phyloP scores from a whole-genome alignment of 2,113 vertebrate species.

The Charadrius vociferus region DNA sequence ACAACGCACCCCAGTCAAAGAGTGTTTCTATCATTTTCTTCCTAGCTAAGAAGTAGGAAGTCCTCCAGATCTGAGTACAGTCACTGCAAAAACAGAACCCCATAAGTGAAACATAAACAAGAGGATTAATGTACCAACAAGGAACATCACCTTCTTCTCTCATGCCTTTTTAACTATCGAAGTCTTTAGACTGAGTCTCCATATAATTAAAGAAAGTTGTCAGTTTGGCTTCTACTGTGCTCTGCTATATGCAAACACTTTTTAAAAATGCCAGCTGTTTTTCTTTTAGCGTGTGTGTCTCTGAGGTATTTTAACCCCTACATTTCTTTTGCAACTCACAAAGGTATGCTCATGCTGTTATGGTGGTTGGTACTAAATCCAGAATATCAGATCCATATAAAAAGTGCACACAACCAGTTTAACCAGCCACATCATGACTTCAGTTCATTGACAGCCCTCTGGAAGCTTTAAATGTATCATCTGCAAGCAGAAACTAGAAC shows the following conservation, averaged over 20 bases:
- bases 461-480: not conserved
- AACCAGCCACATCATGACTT: not conserved
- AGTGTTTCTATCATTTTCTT: not conserved
- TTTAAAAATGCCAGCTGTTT: constrained; percentile 15
- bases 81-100: constrained; percentile 13
- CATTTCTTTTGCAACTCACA: not conserved
- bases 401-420: not conserved
- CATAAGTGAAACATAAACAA: constrained; percentile 33
- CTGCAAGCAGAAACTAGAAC: not conserved
- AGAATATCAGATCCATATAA: not conserved
- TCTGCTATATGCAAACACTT: not conserved
- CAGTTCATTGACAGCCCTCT: not conserved
- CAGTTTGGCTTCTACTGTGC: constrained; percentile 22
- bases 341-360: not conserved
- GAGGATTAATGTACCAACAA: constrained; percentile 32
- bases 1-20: not conserved
- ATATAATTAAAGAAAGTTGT: constrained; percentile 28
- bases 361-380: not conserved
- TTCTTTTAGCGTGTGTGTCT: not conserved
- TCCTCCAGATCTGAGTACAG: not conserved
- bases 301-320: not conserved
- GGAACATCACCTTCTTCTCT: constrained; percentile 38
- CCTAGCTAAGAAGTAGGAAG: not conserved
- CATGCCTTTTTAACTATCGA: constrained; percentile 52
- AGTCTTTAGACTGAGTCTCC: not conserved